Percentiles rank a stretch among this genome's conserved stretches.
Evolutionary conservation across 2,888 invertebrate genomes (phyloP).

Genomic region (Stenodera caucasica): DNA sequence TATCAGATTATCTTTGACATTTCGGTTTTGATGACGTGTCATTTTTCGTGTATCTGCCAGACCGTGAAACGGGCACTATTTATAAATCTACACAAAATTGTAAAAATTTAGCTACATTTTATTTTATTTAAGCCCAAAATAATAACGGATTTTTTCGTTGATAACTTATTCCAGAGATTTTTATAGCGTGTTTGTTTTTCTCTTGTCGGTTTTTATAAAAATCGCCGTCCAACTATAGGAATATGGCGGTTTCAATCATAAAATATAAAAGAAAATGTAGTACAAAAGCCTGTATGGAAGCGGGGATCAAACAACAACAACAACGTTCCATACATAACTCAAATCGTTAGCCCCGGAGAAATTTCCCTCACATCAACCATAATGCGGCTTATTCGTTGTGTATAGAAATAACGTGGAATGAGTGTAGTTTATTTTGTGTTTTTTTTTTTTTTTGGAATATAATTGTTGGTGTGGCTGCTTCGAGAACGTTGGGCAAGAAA

Average conservation of each 20-base stretch:
- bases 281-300: conserved; percentile 39
- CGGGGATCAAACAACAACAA: conserved; percentile 28
- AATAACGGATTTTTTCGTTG: background rate
- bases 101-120: background rate
- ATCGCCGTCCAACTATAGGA: background rate
- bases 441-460: conserved; percentile 24
- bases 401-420: too few species aligned
- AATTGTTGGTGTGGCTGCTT: conserved; percentile 22
- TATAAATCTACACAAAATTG: conserved; percentile 19
- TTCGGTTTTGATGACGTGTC: conserved; percentile 1
- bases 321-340: conserved; percentile 43
- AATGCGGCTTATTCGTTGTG: too few species aligned
- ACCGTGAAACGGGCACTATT: conserved; percentile 36
- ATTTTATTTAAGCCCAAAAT: too few species aligned
- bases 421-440: too few species aligned
- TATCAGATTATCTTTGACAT: conserved; percentile 23
- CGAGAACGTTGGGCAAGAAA: conserved; percentile 39
- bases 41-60: background rate
- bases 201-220: conserved; percentile 2
- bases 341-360: conserved; percentile 30
- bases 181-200: background rate
- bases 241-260: conserved; percentile 24
- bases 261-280: conserved; percentile 38
- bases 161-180: background rate
- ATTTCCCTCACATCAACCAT: background rate